Conservation (phyloP, 2,888 invertebrate genomes). For the Myopa tessellatipennis region DNA sequence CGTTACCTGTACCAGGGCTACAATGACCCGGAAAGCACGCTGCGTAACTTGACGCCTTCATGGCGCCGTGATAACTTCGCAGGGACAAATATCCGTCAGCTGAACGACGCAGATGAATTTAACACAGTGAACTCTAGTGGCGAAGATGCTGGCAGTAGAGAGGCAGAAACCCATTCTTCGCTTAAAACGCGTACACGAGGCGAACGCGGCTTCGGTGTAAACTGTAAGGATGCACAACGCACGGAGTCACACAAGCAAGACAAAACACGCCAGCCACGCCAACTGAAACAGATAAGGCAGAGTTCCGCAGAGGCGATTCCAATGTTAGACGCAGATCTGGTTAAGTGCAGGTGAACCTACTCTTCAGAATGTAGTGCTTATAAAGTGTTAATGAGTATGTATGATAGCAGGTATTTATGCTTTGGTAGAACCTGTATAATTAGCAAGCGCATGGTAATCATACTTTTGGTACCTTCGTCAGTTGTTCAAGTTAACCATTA, state of each 20-base stretch:
- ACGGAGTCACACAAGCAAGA: constrained; percentile 17
- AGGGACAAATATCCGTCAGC: constrained; percentile 54
- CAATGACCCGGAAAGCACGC: constrained; percentile 57
- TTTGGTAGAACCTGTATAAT: too few species aligned
- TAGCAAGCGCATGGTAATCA: too few species aligned
- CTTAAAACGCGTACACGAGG: not conserved
- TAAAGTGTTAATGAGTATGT: too few species aligned
- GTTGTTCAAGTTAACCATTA: too few species aligned
- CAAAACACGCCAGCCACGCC: constrained; percentile 23
- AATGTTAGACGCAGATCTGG: constrained; percentile 60
- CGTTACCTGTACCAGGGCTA: constrained; percentile 64
- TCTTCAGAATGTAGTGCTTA: not conserved
- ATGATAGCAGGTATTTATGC: too few species aligned
- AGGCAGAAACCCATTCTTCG: not conserved
- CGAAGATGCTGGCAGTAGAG: constrained; percentile 8
- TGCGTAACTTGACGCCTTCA: constrained; percentile 59
- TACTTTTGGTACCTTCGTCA: too few species aligned
- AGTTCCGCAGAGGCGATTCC: constrained; percentile 58
- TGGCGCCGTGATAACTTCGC: constrained; percentile 62
- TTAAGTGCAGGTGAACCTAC: constrained; percentile 63
- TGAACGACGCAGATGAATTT: constrained; percentile 20
- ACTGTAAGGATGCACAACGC: not conserved
- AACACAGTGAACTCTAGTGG: not conserved
- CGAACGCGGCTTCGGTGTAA: not conserved
- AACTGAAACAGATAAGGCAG: constrained; percentile 37